Evolutionary conservation across 2,888 invertebrate genomes (phyloP).

Genomic region (Thymelicus lineola): DNA sequence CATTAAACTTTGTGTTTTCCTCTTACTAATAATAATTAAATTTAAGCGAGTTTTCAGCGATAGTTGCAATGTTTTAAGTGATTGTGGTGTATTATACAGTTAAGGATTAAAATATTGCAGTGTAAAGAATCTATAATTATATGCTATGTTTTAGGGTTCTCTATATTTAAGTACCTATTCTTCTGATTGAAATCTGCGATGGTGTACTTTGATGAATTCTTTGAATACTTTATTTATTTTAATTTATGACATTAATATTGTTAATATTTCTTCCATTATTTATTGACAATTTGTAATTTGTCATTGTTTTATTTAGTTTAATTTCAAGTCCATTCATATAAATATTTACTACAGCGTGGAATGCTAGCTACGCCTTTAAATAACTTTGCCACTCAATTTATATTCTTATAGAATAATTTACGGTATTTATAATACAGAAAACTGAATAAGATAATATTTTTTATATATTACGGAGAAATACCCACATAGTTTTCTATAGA

Average conservation of each 20-base stretch:
- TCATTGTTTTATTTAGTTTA: not conserved
- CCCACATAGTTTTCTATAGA: not conserved
- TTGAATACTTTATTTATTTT: not conserved
- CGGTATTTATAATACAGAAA: not conserved
- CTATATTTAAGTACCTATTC: too few species aligned
- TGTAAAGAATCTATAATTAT: too few species aligned
- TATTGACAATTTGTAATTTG: not conserved
- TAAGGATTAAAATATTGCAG: too few species aligned
- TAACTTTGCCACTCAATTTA: not conserved
- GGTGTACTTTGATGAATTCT: not conserved
- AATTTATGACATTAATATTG: too few species aligned
- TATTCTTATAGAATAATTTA: not conserved
- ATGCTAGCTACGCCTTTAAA: not conserved
- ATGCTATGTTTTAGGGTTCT: too few species aligned
- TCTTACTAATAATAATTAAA: conserved; percentile 11
- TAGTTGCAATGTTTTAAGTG: too few species aligned
- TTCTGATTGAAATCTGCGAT: too few species aligned
- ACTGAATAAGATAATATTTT: not conserved
- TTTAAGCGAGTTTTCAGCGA: not conserved
- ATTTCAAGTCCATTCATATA: too few species aligned
- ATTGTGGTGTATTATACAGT: too few species aligned
- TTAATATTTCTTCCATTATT: not conserved
- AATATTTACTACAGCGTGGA: not conserved
- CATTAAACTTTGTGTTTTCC: conserved; percentile 15
- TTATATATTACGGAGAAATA: not conserved